Conservation (phyloP, 2,113 vertebrate species). For the Oryzias melastigma region DNA sequence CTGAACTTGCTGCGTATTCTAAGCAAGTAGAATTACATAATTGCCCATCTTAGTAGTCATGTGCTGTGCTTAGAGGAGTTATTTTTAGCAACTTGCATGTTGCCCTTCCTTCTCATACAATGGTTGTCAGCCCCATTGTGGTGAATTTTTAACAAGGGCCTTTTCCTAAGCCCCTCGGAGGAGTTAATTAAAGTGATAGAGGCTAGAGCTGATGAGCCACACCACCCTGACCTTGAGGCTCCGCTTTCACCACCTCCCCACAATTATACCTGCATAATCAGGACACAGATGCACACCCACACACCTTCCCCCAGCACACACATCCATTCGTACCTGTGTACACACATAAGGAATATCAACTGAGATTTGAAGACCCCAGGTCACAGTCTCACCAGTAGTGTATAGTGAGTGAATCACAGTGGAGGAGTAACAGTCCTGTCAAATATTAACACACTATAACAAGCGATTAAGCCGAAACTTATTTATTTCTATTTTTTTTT, state of each 20-base stretch:
- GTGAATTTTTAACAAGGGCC: slow-evolving; percentile 78
- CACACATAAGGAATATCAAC: slow-evolving; percentile 13
- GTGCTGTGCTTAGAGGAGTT: slow-evolving; percentile 54
- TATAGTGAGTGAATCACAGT: slow-evolving; percentile 38
- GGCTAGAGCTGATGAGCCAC: slow-evolving; percentile 79
- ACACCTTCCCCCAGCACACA: neutral
- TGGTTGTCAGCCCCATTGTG: slow-evolving; percentile 69
- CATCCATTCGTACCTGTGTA: slow-evolving; percentile 18
- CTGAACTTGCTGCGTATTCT: slow-evolving; percentile 52
- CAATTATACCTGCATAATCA: slow-evolving; percentile 83
- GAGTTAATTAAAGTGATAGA: slow-evolving; percentile 85
- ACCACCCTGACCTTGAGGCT: slow-evolving; percentile 79
- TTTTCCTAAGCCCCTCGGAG: slow-evolving; percentile 78
- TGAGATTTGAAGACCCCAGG: slow-evolving; percentile 32
- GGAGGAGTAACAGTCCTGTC: slow-evolving; percentile 38
- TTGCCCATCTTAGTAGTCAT: slow-evolving; percentile 57
- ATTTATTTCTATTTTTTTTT: slow-evolving; percentile 33
- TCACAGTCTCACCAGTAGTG: slow-evolving; percentile 42
- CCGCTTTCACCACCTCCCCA: slow-evolving; percentile 63
- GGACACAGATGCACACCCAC: slow-evolving; percentile 29
- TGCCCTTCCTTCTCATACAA: slow-evolving; percentile 66
- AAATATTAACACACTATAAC: slow-evolving; percentile 23
- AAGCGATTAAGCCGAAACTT: slow-evolving; percentile 33
- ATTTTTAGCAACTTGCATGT: slow-evolving; percentile 72
- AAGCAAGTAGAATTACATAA: slow-evolving; percentile 63